Conservation (phyloP, 2,113 vertebrate species). For the Eulemur rufifrons region DNA sequence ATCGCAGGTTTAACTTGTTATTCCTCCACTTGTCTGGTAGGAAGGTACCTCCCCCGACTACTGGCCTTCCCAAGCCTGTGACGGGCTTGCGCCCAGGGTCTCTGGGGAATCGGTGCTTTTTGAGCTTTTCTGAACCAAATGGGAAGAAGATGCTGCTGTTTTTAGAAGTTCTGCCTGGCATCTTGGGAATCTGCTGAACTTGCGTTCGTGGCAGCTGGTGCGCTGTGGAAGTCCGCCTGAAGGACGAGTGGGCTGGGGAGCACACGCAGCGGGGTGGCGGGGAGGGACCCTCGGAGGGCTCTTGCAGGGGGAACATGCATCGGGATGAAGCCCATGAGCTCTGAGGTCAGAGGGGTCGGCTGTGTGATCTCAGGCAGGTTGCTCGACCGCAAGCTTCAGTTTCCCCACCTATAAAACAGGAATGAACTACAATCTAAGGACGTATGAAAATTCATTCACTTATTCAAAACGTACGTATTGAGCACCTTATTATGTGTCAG, state of each 20-base stretch:
- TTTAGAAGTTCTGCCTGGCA: background rate
- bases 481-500: background rate
- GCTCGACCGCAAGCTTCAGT: background rate
- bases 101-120: background rate
- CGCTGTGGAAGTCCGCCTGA: background rate
- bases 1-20: background rate
- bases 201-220: background rate
- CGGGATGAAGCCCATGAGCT: background rate
- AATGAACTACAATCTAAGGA: background rate
- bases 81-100: rapidly evolving
- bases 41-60: rapidly evolving
- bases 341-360: background rate
- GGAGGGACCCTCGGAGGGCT: background rate
- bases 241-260: background rate
- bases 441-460: background rate
- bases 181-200: background rate
- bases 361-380: background rate
- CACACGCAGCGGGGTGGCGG: rapidly evolving
- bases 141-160: background rate
- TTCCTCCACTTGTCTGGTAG: too few relatives aligned
- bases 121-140: background rate
- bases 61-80: too few relatives aligned
- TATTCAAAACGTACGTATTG: background rate
- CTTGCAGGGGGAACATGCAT: rapidly evolving
- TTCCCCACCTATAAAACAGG: background rate